Percentiles rank a stretch among this genome's conserved stretches.
Conservation (phyloP, 2,797 vertebrate species). For the Centropyge bicolor region DNA sequence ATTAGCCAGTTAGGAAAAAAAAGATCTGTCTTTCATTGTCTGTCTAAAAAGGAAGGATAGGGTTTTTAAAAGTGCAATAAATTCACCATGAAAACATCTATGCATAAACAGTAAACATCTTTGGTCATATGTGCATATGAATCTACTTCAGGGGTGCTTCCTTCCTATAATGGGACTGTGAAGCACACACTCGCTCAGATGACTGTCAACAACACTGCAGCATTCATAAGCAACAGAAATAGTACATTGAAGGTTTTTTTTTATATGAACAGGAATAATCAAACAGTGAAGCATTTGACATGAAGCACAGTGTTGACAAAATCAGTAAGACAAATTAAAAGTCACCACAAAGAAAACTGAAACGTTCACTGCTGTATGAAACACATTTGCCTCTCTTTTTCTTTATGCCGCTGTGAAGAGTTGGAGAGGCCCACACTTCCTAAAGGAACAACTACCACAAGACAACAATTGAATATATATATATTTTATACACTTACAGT, state of each 20-base stretch:
- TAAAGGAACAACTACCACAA: slow-evolving; percentile 24
- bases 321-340: slow-evolving; percentile 13
- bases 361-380: slow-evolving; percentile 18
- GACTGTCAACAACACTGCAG: slow-evolving; percentile 4
- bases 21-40: neutral
- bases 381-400: slow-evolving; percentile 20
- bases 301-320: slow-evolving; percentile 13
- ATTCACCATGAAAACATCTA: neutral
- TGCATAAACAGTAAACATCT: slow-evolving; percentile 8
- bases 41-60: neutral
- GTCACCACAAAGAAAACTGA: slow-evolving; percentile 12
- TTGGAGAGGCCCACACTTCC: slow-evolving; percentile 12
- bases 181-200: slow-evolving; percentile 9
- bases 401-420: slow-evolving; percentile 9
- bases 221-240: slow-evolving; percentile 23
- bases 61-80: neutral
- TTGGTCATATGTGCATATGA: slow-evolving; percentile 15
- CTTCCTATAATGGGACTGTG: neutral
- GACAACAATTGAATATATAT: slow-evolving; percentile 21
- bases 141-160: neutral
- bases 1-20: neutral
- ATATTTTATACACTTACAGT: slow-evolving; percentile 2
- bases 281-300: slow-evolving; percentile 14
- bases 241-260: neutral
- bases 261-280: neutral